phyloP scores from a whole-genome alignment of 1,140 invertebrate species.

The Drosophila mayri region DNA sequence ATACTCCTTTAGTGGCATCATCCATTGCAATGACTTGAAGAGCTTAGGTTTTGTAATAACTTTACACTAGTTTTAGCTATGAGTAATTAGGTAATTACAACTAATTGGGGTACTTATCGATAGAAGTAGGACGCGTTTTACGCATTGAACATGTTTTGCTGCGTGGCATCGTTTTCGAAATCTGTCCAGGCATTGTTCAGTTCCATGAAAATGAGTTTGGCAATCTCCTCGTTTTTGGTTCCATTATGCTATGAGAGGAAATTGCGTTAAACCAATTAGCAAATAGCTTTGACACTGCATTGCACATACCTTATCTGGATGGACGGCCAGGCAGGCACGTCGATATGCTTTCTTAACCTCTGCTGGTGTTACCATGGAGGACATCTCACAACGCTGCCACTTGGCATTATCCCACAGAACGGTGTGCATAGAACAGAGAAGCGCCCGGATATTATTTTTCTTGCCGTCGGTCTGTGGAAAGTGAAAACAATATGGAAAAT shows the following conservation, averaged over 20 bases:
- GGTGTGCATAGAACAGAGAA: constrained; percentile 96
- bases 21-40: constrained; percentile 57
- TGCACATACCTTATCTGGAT: constrained; percentile 97
- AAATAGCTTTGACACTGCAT: not conserved
- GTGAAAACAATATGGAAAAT: not conserved
- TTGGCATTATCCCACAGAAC: constrained; percentile 97
- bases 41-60: constrained; percentile 61
- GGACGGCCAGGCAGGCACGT: constrained; percentile 97
- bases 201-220: constrained; percentile 99
- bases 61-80: constrained; percentile 70
- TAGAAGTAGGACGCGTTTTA: constrained; percentile 57
- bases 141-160: constrained; percentile 91
- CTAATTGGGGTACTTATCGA: constrained; percentile 39
- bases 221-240: constrained; percentile 95
- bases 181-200: constrained; percentile 99
- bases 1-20: constrained; percentile 34
- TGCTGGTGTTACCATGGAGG: constrained; percentile 93
- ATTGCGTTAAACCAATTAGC: constrained; percentile 2
- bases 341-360: constrained; percentile 99
- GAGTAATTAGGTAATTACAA: constrained; percentile 27
- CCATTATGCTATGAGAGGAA: constrained; percentile 92
- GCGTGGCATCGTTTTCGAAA: constrained; percentile 96
- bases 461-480: constrained; percentile 95
- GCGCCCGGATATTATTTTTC: constrained; percentile 97
- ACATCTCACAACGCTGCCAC: constrained; percentile 97